Evolutionary conservation across 2,888 invertebrate genomes (phyloP).

Genomic region (Ectemnius lituratus): DNA sequence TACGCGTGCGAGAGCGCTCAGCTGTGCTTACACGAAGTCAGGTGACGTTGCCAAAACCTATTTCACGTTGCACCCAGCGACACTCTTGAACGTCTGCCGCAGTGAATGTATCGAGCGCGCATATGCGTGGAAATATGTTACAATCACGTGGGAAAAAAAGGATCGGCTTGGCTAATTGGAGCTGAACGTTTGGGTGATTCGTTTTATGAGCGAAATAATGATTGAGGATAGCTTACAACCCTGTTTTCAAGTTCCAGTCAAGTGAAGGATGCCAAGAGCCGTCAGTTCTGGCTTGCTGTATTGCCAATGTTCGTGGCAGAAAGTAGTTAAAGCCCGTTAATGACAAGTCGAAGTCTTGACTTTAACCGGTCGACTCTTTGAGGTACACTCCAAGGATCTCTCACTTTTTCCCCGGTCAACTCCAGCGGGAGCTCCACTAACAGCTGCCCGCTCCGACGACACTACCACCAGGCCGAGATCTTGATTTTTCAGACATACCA

Average conservation of each 20-base stretch:
- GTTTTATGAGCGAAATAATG: background rate
- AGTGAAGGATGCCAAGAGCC: background rate
- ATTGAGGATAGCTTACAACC: background rate
- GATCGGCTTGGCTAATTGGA: background rate
- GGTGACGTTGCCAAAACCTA: conserved; percentile 38
- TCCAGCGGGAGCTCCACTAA: conserved; percentile 13
- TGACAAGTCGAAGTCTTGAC: conserved; percentile 21
- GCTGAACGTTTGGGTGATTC: background rate
- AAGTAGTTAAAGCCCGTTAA: conserved; percentile 41
- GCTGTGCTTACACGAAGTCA: conserved; percentile 24
- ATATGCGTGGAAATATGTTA: background rate
- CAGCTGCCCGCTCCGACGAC: conserved; percentile 20
- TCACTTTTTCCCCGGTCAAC: too few relatives aligned
- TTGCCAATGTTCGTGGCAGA: conserved; percentile 16
- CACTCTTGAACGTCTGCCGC: conserved; percentile 15
- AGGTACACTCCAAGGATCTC: conserved; percentile 8
- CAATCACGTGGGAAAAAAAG: background rate
- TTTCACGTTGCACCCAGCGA: conserved; percentile 18
- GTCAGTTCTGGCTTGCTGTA: background rate
- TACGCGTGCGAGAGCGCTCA: conserved; percentile 17
- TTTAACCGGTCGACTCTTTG: conserved; percentile 19
- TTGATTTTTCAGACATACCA: conserved; percentile 34
- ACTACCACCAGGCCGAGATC: conserved; percentile 25
- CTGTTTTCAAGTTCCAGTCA: background rate
- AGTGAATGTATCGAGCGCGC: background rate